Evolutionary conservation across 2,797 vertebrate genomes (phyloP).

Genomic region (Pelodytes ibericus): DNA sequence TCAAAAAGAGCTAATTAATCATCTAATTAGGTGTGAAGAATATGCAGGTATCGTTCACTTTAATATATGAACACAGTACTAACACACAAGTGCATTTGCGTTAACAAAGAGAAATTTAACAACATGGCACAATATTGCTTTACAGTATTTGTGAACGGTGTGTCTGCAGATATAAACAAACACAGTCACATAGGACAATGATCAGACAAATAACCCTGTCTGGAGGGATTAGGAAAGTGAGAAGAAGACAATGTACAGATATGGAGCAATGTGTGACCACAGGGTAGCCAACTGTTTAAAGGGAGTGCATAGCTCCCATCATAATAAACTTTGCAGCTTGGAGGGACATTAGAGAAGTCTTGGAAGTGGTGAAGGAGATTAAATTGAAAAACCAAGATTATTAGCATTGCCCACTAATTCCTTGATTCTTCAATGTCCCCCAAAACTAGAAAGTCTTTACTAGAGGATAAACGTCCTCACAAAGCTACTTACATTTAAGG

Average conservation of each 20-base stretch:
- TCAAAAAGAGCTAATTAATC: no score
- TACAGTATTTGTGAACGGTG: no score
- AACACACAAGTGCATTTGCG: slow-evolving; percentile 28
- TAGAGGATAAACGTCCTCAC: not conserved
- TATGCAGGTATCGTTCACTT: not conserved
- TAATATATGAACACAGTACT: slow-evolving; percentile 10
- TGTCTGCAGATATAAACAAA: not conserved
- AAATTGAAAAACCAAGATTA: no score
- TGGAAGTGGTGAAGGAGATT: not conserved
- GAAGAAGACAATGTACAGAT: slow-evolving; percentile 4
- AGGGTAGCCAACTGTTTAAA: no score
- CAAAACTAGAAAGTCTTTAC: slow-evolving; percentile 5
- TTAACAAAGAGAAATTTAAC: not conserved
- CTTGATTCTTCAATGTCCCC: not conserved
- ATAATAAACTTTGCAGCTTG: slow-evolving; percentile 1
- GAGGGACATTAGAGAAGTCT: not conserved
- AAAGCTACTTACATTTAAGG: not conserved
- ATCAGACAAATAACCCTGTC: not conserved
- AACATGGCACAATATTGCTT: not conserved
- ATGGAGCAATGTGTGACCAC: slow-evolving; percentile 4
- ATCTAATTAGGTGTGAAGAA: not conserved
- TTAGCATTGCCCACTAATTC: not conserved
- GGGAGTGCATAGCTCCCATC: not conserved
- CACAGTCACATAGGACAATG: not conserved
- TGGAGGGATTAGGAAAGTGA: not conserved